Evolutionary conservation across 2,797 vertebrate species (phyloP), one percentile per base, ranked within the genome.

Genomic region (Zalophus californianus): DNA sequence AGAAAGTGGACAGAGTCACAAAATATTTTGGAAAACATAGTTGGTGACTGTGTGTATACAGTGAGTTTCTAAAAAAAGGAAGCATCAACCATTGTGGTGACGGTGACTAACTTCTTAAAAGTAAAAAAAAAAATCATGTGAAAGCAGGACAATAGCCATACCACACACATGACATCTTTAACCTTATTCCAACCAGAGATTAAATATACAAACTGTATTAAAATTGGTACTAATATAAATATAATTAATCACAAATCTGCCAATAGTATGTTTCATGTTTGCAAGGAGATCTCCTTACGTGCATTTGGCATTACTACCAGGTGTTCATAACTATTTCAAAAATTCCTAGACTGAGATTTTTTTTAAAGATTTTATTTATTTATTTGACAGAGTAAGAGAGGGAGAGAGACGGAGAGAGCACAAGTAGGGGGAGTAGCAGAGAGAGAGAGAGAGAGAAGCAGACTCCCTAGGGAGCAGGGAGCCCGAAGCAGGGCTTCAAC

Each of bases 161-260:
- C 8, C 29, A 66, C 64, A 75, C 25, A 86, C 2, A 35, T 27
- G 56, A 44, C 13, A 54, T 77, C 80, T 52, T 86, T 86, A 78
- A 23, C 64, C 58, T 38, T 91, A 62, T 35, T 77, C 48, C 66
- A 87, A 58, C 32, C 35, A 20, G 77, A 84, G 83, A 64, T 86
- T 84, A 93, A 70, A 78, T 44, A 29, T 70, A 90, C 20, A 94
- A 72, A 64, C 75, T 79, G 79, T 48, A 85, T 41, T 87, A 82
- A 95, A 77, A 90, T 41, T 77, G n/a, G 0, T 38, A 50, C 50
- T 86, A 78, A 60, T 7, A 14, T 75, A 86, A 96, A 4, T 58
- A 89, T 21, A 29, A 54, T 29, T 77, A 84, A 75, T 77, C 80
- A 87, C 56, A 95, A 62, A 60, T 77, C 23, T 82, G 72, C 73